Percentiles rank a stretch among this genome's conserved stretches.
Evolutionary conservation across 2,888 invertebrate species (phyloP).

Genomic region (Ochropleura leucogaster): DNA sequence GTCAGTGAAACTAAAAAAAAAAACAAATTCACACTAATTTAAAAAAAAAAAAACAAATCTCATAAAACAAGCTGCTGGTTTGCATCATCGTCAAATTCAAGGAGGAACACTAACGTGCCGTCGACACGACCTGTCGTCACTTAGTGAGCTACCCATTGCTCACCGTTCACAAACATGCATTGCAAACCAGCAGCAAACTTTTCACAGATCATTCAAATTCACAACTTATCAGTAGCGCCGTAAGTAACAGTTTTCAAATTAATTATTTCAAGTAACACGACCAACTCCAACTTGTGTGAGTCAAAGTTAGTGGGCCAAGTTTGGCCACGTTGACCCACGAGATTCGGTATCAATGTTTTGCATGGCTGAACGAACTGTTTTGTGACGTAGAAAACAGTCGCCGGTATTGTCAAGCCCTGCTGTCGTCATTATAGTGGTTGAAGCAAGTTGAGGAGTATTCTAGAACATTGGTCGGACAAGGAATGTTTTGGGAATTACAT

Average conservation of each 20-base stretch:
- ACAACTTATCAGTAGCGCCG: slow-evolving; percentile 2
- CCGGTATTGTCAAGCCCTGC: slow-evolving; percentile 26
- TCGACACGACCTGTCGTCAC: no score
- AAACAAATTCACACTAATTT: no score
- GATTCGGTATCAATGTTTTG: slow-evolving; percentile 61
- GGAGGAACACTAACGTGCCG: no score
- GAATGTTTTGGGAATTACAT: no score
- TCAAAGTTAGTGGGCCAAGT: slow-evolving; percentile 53
- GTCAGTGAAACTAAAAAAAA: not conserved
- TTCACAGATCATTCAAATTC: slow-evolving; percentile 4
- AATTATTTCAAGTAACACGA: slow-evolving; percentile 51
- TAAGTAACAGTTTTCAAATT: slow-evolving; percentile 43
- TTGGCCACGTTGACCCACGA: slow-evolving; percentile 49
- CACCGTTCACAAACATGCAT: not conserved
- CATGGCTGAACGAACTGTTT: slow-evolving; percentile 47
- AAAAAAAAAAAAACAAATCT: not conserved
- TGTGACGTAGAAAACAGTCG: slow-evolving; percentile 39
- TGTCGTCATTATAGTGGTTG: slow-evolving; percentile 37
- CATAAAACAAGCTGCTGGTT: no score
- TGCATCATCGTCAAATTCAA: no score
- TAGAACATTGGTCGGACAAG: slow-evolving; percentile 7
- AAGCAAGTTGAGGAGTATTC: slow-evolving; percentile 31
- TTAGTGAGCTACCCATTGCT: no score
- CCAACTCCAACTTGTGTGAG: slow-evolving; percentile 40
- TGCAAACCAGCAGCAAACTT: not conserved